phyloP scores from a whole-genome alignment of 2,888 invertebrate species.

The Dichetophora obliterata region DNA sequence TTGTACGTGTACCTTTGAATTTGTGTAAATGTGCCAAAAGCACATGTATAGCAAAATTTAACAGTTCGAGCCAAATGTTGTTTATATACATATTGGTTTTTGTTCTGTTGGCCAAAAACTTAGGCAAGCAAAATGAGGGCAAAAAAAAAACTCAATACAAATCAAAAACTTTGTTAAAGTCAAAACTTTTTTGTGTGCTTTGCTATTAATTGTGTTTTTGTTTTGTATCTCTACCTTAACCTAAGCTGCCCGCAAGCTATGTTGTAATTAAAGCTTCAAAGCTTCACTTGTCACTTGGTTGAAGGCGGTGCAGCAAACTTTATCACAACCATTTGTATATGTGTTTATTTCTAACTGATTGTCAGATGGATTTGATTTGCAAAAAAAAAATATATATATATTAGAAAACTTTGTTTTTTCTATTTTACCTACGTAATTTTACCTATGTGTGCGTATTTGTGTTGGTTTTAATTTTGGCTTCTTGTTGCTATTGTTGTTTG shows the following conservation, averaged over 20 bases:
- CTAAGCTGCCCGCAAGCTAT: constrained; percentile 3
- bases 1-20: background rate
- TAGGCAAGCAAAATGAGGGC: background rate
- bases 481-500: constrained; percentile 16
- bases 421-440: background rate
- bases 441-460: background rate
- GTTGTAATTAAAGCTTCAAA: constrained; percentile 28
- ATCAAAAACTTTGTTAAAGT: background rate
- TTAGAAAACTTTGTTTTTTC: background rate
- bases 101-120: background rate
- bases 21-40: background rate
- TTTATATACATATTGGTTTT: background rate
- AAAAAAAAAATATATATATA: background rate
- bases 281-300: no score
- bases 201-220: background rate
- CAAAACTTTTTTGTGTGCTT: background rate
- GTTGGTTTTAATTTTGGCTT: background rate
- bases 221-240: background rate
- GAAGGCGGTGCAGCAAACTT: background rate
- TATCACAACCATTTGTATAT: background rate
- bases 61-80: background rate
- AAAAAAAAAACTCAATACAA: background rate
- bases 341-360: constrained; percentile 23
- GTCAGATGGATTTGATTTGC: constrained; percentile 27
- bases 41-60: background rate